Evolutionary conservation across 2,113 vertebrate species (phyloP).

Genomic region (Gopherus evgoodei): DNA sequence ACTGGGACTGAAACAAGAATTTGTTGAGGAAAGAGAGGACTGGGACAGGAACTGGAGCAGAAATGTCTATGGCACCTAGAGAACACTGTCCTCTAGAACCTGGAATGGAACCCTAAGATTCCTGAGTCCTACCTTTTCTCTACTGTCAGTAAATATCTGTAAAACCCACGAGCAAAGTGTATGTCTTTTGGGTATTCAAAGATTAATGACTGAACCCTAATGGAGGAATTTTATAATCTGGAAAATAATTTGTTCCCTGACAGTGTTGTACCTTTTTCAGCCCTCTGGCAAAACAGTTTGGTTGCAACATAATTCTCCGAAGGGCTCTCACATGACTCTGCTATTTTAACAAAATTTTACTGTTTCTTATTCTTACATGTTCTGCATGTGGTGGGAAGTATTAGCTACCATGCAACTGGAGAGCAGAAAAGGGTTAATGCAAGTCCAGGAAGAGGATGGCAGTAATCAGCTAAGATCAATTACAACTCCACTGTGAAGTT

Average conservation of each 20-base stretch:
- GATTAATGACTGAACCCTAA: conserved; percentile 45
- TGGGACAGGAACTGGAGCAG: neutral
- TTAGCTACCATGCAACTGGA: too few relatives aligned
- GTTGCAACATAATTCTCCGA: fast-evolving
- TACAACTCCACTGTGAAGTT: neutral
- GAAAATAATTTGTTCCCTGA: neutral
- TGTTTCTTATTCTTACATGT: too few relatives aligned
- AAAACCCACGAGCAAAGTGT: conserved; percentile 16
- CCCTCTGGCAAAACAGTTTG: neutral
- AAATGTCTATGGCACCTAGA: neutral
- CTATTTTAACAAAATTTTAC: neutral
- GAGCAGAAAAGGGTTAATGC: neutral
- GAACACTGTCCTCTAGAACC: neutral
- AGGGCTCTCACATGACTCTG: neutral
- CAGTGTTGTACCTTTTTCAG: fast-evolving
- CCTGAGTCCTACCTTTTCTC: neutral
- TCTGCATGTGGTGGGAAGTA: too few relatives aligned
- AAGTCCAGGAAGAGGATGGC: neutral
- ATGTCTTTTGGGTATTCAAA: neutral
- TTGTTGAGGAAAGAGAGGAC: neutral
- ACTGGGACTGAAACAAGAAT: neutral
- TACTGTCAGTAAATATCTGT: neutral
- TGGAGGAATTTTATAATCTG: neutral
- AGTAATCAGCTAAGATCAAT: neutral
- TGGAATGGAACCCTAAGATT: neutral